Percentiles rank a stretch among this genome's conserved stretches.
phyloP scores from a whole-genome alignment of 2,797 vertebrate genomes.

The Liasis olivaceus region DNA sequence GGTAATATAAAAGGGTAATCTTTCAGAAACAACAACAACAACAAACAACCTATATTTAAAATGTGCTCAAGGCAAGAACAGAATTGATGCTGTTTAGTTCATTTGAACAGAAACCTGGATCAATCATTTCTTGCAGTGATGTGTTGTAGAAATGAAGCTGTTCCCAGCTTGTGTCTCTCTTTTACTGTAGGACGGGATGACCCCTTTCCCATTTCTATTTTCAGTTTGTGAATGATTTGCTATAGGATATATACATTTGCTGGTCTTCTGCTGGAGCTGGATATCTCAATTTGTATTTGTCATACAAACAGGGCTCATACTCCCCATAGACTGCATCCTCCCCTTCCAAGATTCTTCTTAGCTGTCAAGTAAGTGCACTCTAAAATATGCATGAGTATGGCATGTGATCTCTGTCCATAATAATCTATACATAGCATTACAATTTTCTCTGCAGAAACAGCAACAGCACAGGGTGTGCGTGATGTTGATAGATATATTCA shows the following conservation, averaged over 20 bases:
- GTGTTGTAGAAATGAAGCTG: slow-evolving; percentile 41
- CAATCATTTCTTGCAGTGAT: slow-evolving; percentile 22
- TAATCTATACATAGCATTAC: rapidly evolving
- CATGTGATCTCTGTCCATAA: not conserved
- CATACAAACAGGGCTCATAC: not conserved
- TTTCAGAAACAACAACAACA: not conserved
- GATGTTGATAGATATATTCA: not conserved
- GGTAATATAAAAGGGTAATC: not conserved
- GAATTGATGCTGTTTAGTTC: slow-evolving; percentile 4
- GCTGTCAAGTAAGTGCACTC: slow-evolving; percentile 12
- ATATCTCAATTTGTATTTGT: not conserved
- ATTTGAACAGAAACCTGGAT: slow-evolving; percentile 7
- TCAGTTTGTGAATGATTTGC: not conserved
- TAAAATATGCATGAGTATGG: not conserved
- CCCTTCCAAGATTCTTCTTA: slow-evolving; percentile 17
- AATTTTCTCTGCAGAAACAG: slow-evolving; percentile 21
- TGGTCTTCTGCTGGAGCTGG: not conserved
- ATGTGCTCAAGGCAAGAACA: slow-evolving; percentile 17
- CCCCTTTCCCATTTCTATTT: not conserved
- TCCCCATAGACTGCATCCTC: slow-evolving; percentile 2
- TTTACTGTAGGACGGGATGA: slow-evolving; percentile 43
- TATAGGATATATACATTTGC: not conserved
- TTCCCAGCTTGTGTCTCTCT: slow-evolving; percentile 25
- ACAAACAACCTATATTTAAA: slow-evolving; percentile 16
- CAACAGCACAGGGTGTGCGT: slow-evolving; percentile 2